phyloP scores from a whole-genome alignment of 2,113 vertebrate species.

The Heteronetta atricapilla region DNA sequence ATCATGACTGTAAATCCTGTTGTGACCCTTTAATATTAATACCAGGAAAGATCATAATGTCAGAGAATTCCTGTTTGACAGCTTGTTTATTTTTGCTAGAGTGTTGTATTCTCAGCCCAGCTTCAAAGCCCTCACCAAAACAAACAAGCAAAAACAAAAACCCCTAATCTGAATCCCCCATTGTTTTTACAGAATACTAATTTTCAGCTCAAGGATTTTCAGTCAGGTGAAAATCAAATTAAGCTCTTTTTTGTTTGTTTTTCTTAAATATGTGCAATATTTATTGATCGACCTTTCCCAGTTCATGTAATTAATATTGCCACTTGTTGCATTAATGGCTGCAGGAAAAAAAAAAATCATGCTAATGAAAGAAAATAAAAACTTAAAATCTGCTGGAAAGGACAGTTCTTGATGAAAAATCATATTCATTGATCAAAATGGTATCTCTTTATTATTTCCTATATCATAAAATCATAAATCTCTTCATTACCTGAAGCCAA shows the following conservation, averaged over 20 bases:
- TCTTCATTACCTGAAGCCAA: background rate
- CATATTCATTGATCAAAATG: background rate
- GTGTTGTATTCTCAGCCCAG: background rate
- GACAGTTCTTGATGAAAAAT: background rate
- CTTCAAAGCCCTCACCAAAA: background rate
- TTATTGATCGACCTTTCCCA: background rate
- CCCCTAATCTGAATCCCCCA: accelerated
- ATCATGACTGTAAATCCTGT: background rate
- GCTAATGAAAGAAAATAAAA: background rate
- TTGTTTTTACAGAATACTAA: background rate
- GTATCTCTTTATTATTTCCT: background rate
- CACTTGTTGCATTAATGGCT: background rate
- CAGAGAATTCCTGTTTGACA: background rate
- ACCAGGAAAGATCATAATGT: background rate
- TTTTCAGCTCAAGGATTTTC: accelerated
- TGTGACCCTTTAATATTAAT: background rate
- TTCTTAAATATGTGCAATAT: background rate
- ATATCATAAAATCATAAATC: background rate
- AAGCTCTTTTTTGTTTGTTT: background rate
- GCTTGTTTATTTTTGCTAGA: background rate
- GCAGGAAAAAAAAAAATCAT: background rate
- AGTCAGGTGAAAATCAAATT: background rate
- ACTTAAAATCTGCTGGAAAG: background rate
- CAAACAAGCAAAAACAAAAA: background rate
- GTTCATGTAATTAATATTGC: background rate